These are phyloP conservation scores for Notodromas monacha DNA, from an alignment of 2,888 invertebrate genomes.

Conservation along the genomic window DNA sequence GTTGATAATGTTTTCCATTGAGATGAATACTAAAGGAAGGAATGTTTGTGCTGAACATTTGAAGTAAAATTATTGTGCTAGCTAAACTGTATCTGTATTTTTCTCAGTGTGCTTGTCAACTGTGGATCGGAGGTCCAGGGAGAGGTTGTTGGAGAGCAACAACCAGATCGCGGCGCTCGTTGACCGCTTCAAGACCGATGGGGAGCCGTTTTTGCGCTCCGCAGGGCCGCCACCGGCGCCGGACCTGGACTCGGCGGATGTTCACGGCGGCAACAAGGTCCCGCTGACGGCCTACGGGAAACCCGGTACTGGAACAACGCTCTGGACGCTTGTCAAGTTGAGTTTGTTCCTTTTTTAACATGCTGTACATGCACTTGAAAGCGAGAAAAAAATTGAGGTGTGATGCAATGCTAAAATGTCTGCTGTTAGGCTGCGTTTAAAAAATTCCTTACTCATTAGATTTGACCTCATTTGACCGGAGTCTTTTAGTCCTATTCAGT, in stretches of 20 bases:
- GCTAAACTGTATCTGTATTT: conserved; percentile 7
- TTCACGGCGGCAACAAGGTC: conserved; percentile 21
- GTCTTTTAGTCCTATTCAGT: too few species aligned
- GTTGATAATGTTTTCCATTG: too few species aligned
- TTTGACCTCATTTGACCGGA: too few species aligned
- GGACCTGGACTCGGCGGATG: conserved; percentile 9
- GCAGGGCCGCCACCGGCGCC: conserved; percentile 13
- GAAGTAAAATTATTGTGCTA: too few species aligned
- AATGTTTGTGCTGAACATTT: too few species aligned
- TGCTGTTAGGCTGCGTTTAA: too few species aligned
- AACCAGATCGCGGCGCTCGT: conserved; percentile 68
- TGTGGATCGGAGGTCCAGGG: conserved; percentile 44
- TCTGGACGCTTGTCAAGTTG: conserved; percentile 24
- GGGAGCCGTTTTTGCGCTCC: conserved; percentile 34
- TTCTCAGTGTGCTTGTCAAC: conserved; percentile 35
- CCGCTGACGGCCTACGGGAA: conserved; percentile 37
- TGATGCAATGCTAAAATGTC: too few species aligned
- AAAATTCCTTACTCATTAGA: too few species aligned
- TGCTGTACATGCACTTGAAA: too few species aligned
- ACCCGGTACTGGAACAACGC: conserved; percentile 30
- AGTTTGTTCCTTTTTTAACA: too few species aligned
- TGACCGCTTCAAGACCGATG: conserved; percentile 61
- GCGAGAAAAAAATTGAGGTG: too few species aligned
- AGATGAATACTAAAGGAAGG: too few species aligned
- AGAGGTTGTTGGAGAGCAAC: conserved; percentile 68